phyloP scores from a whole-genome alignment of 2,113 vertebrate species.

The Colaptes auratus region DNA sequence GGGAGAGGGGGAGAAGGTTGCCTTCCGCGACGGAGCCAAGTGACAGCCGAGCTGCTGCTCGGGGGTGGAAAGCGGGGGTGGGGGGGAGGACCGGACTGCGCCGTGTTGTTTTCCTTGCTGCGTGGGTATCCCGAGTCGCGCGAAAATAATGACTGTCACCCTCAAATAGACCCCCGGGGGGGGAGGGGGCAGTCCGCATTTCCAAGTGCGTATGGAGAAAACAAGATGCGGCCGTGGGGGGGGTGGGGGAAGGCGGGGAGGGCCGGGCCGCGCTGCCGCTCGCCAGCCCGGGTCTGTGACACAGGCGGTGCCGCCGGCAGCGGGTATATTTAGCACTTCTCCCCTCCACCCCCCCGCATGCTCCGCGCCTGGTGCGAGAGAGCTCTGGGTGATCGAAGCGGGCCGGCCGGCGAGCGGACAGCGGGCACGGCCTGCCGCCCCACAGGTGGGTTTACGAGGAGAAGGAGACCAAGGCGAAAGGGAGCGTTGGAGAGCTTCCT shows the following conservation, averaged over 20 bases:
- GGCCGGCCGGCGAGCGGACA: not conserved
- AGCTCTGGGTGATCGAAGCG: not conserved
- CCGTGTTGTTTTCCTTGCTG: not conserved
- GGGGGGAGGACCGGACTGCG: not conserved
- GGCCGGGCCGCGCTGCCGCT: not conserved
- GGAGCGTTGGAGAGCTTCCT: not conserved
- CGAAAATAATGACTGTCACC: not conserved
- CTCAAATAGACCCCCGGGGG: not conserved
- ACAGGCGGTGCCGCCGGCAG: not conserved
- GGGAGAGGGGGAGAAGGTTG: not conserved
- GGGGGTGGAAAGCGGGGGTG: too few species aligned
- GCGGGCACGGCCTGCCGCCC: not conserved
- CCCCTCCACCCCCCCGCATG: not conserved
- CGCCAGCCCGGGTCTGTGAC: not conserved
- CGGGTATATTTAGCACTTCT: not conserved
- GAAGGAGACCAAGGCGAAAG: not conserved
- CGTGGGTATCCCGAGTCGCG: not conserved
- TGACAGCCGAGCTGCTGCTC: not conserved
- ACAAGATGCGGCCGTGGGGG: not conserved
- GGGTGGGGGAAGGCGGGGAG: not conserved
- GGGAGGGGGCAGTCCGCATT: not conserved
- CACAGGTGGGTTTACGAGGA: not conserved
- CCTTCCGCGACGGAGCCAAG: not conserved
- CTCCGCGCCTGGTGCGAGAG: not conserved
- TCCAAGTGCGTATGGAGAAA: not conserved